Evolutionary conservation across 2,113 vertebrate genomes (phyloP).

Genomic region (Equus przewalskii): DNA sequence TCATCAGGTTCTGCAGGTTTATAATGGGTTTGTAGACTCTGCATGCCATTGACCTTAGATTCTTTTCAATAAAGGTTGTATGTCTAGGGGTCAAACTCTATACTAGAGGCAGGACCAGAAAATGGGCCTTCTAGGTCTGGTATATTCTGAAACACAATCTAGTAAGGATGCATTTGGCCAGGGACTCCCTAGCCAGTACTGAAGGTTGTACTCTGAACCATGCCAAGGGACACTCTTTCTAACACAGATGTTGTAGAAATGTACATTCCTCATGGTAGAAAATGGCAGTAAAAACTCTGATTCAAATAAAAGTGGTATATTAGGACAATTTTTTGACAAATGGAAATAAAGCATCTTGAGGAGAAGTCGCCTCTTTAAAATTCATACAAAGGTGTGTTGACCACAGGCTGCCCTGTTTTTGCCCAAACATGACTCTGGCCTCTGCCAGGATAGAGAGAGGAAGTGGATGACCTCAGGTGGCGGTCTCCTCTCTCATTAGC

Average conservation of each 20-base stretch:
- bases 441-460: neutral
- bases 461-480: neutral
- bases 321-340: neutral
- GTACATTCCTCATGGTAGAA: neutral
- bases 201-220: neutral
- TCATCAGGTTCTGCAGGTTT: neutral
- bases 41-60: neutral
- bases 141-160: neutral
- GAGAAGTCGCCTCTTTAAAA: neutral
- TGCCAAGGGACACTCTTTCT: neutral
- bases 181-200: neutral
- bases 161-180: neutral
- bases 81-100: neutral
- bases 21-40: neutral
- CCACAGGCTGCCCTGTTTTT: neutral
- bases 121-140: neutral
- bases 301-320: neutral
- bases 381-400: neutral
- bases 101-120: neutral
- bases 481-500: neutral
- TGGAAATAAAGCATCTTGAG: neutral
- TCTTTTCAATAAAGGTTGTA: neutral
- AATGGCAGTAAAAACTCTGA: neutral
- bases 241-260: neutral
- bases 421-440: neutral